Conservation (phyloP, 2,888 invertebrate species). For the Chaetogeoica ovagalla region DNA sequence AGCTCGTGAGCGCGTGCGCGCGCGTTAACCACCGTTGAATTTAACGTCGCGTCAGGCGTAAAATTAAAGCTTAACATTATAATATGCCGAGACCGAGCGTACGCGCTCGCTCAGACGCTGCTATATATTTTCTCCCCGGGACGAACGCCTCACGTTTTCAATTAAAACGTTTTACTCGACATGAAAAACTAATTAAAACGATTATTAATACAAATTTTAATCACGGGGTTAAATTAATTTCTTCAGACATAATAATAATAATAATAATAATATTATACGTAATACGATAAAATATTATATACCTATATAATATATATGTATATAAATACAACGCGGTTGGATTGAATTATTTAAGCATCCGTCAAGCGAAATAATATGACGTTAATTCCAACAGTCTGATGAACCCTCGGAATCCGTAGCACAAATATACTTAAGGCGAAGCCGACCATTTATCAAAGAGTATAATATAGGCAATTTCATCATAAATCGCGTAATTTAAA, state of each 20-base stretch:
- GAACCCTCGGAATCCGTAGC: no score
- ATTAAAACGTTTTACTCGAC: slow-evolving; percentile 25
- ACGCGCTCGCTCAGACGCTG: not conserved
- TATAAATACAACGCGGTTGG: not conserved
- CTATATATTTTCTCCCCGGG: not conserved
- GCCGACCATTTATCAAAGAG: no score
- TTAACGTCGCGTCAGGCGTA: not conserved
- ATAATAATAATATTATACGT: no score
- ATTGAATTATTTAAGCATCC: not conserved
- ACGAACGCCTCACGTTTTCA: slow-evolving; percentile 30
- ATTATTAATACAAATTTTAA: slow-evolving; percentile 39
- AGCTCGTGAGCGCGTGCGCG: no score
- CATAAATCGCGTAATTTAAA: no score
- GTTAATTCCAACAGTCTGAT: not conserved
- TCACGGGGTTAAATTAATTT: slow-evolving; percentile 9
- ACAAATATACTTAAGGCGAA: no score
- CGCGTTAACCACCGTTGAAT: no score
- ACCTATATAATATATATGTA: no score
- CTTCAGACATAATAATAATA: not conserved
- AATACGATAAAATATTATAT: no score
- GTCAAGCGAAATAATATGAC: not conserved
- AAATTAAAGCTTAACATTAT: slow-evolving; percentile 20
- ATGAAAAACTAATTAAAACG: slow-evolving; percentile 33
- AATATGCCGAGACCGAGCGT: not conserved
- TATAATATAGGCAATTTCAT: no score